Evolutionary conservation across 1,140 invertebrate species (phyloP).

Genomic region (Acromyrmex echinatior): DNA sequence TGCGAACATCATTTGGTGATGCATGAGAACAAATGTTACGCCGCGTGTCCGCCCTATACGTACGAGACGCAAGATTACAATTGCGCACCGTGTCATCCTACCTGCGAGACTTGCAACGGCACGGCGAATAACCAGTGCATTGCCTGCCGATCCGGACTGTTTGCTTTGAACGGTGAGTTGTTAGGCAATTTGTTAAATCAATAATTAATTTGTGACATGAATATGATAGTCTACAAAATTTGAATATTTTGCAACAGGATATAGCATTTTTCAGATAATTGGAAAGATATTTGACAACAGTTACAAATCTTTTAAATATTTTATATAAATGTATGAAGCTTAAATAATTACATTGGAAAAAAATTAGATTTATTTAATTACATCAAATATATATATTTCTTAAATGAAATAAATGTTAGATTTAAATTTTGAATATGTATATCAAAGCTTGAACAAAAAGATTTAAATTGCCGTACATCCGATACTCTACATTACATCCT

Average conservation of each 20-base stretch:
- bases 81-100: constrained; percentile 92
- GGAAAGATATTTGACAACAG: not conserved
- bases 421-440: not conserved
- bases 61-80: constrained; percentile 94
- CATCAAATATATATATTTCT: not conserved
- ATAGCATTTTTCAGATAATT: not conserved
- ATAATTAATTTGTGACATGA: not conserved
- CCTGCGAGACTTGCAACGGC: constrained; percentile 94
- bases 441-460: not conserved
- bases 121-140: constrained; percentile 93
- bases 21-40: constrained; percentile 92
- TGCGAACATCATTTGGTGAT: constrained; percentile 94
- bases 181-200: constrained; percentile 65
- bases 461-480: not conserved
- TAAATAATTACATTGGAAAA: not conserved
- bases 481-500: not conserved
- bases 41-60: constrained; percentile 92
- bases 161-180: constrained; percentile 89
- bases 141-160: constrained; percentile 90
- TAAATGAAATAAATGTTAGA: constrained; percentile 8
- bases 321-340: not conserved
- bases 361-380: not conserved
- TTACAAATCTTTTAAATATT: not conserved
- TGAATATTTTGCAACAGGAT: not conserved
- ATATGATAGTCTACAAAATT: constrained; percentile 69